Evolutionary conservation across 2,797 vertebrate genomes (phyloP), one percentile per base, ranked within the genome.

Genomic region (Silurus aristotelis): DNA sequence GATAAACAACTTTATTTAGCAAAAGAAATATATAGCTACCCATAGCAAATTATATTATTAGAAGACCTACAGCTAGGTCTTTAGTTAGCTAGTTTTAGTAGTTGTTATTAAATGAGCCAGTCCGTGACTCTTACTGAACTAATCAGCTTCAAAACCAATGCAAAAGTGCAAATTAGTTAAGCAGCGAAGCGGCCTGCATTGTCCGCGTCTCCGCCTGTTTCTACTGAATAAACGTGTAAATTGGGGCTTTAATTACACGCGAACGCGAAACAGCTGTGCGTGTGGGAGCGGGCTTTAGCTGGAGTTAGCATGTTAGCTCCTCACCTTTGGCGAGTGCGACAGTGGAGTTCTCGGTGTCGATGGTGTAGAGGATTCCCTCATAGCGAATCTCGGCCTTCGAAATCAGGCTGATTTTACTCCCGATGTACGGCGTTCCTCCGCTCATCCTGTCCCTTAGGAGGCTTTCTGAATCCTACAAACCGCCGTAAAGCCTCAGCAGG

Each of bases 291-390:
- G 75, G 15, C 43, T 78, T 60, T 61, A 77, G 55, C 58, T 13
- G 52, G 52, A 43, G 60, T 46, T 64, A 64, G 20, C 43, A n/a
- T 48, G 61, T 48, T 66, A 48, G 22, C 15, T 1, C 17, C 22
- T 86, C 88, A 98, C 98, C 98, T 95, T 99, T 99, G 86, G 98
- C 98, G 38, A 99, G 95, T 8, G 98, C 98, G 87, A 99, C 97
- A 0, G 98, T 99, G 83, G 98, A 99, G 93, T 99, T 98, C 89
- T 97, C 96, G 0, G 97, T 97, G 86, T 97, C 97, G 91, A 97
- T 97, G 75, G 97, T 97, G 92, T 97, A 97, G 61, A 97, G 90
- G 89, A 97, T 96, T 88, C 97, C 97, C 91, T 97, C 97, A 94
- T 97, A 97, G 88, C 96, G 96, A 80, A 97, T 97, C 94, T 96